Percentiles rank a stretch among this genome's conserved stretches.
Conservation (phyloP, 2,888 invertebrate species). For the Patella depressa region DNA sequence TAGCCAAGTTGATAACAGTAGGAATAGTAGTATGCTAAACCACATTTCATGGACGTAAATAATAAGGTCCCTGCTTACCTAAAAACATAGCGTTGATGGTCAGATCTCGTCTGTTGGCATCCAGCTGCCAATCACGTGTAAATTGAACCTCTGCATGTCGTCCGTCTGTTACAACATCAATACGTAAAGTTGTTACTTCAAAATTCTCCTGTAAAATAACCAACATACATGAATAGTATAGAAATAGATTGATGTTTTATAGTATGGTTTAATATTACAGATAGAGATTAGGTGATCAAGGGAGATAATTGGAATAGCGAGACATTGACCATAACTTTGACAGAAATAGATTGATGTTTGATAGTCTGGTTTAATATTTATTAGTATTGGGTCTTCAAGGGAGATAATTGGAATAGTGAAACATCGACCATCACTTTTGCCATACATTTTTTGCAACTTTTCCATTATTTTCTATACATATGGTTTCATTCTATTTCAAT, state of each 20-base stretch:
- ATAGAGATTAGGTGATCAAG: background rate
- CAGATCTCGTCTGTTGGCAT: slow-evolving; percentile 94
- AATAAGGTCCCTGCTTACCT: slow-evolving; percentile 73
- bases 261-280: background rate
- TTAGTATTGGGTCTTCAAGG: no score
- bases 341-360: no score
- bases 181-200: slow-evolving; percentile 86
- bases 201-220: slow-evolving; percentile 65
- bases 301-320: no score
- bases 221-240: background rate
- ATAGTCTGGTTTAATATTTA: no score
- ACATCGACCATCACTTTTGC: no score
- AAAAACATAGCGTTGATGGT: slow-evolving; percentile 98
- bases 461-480: background rate
- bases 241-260: background rate
- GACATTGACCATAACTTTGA: no score
- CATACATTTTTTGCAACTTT: no score
- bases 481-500: no score
- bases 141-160: slow-evolving; percentile 95
- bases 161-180: slow-evolving; percentile 93
- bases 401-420: no score
- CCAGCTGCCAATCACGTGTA: slow-evolving; percentile 86
- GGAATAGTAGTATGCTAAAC: no score
- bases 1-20: no score
- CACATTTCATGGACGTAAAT: background rate